Conservation (phyloP, 2,113 vertebrate genomes). For the Astur gentilis region DNA sequence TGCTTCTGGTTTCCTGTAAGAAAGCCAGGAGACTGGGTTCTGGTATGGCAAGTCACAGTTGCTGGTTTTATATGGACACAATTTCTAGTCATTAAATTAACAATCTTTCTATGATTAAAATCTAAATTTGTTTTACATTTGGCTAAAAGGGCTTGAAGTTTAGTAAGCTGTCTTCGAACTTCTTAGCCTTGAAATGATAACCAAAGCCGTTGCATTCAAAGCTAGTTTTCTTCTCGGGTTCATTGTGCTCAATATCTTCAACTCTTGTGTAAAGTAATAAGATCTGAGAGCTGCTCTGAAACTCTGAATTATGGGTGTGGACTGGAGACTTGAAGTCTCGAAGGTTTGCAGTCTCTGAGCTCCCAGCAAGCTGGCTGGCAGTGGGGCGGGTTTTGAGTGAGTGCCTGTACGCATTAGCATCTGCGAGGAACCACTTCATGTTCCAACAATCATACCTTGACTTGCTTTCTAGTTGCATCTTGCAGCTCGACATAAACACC, state of each 20-base stretch:
- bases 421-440: neutral
- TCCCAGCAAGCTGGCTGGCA: neutral
- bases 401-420: neutral
- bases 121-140: constrained; percentile 7
- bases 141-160: neutral
- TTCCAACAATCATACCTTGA: neutral
- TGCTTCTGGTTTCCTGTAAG: constrained; percentile 1
- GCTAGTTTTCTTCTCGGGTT: neutral
- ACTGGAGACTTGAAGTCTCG: neutral
- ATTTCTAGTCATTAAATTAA: constrained; percentile 10
- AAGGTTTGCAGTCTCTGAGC: neutral
- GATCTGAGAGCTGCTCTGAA: neutral
- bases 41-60: neutral
- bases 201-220: neutral
- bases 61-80: neutral
- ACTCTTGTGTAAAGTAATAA: neutral
- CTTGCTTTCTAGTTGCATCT: constrained; percentile 26
- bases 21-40: neutral
- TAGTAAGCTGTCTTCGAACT: neutral
- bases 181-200: neutral
- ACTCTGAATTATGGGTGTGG: constrained; percentile 17
- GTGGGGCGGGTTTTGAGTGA: neutral
- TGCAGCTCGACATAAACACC: neutral
- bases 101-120: constrained; percentile 11
- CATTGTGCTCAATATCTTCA: neutral